These are phyloP conservation scores for Lepidonotus clava DNA, from an alignment of 2,888 invertebrate genomes.

Conservation along the genomic window DNA sequence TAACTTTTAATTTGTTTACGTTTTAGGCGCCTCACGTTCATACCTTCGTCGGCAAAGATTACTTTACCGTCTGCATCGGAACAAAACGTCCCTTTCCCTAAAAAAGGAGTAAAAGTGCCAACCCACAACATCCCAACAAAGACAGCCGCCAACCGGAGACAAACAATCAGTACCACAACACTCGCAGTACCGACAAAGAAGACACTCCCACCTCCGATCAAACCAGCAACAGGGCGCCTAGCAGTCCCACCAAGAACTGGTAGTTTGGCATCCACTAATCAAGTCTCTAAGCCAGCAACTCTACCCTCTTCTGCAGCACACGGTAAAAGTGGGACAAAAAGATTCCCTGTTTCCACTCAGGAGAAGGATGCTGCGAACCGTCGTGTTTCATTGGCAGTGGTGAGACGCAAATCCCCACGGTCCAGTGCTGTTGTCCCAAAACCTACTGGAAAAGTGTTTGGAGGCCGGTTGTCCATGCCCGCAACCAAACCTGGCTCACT, in stretches of 20 bases:
- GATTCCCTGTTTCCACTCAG: too few species aligned
- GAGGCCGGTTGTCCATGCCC: too few species aligned
- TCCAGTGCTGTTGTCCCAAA: too few species aligned
- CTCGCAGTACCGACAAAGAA: not conserved
- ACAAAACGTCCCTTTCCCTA: too few species aligned
- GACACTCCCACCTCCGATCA: not conserved
- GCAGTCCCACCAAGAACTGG: not conserved
- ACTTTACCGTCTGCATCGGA: not conserved
- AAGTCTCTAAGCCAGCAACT: not conserved
- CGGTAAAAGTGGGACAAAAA: too few species aligned
- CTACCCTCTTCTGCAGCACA: too few species aligned
- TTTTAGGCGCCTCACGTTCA: not conserved
- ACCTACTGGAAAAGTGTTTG: too few species aligned
- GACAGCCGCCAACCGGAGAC: not conserved
- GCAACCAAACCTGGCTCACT: too few species aligned
- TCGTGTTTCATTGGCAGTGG: too few species aligned
- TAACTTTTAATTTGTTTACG: too few species aligned
- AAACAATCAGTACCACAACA: not conserved
- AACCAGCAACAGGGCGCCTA: not conserved
- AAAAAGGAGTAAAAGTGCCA: not conserved
- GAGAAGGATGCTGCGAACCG: too few species aligned
- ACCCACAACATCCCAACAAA: not conserved
- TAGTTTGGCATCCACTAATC: not conserved
- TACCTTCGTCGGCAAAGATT: not conserved
- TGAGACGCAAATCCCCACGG: too few species aligned